Evolutionary conservation across 1,140 invertebrate genomes (phyloP).

Genomic region (Bilobella aurantiaca): DNA sequence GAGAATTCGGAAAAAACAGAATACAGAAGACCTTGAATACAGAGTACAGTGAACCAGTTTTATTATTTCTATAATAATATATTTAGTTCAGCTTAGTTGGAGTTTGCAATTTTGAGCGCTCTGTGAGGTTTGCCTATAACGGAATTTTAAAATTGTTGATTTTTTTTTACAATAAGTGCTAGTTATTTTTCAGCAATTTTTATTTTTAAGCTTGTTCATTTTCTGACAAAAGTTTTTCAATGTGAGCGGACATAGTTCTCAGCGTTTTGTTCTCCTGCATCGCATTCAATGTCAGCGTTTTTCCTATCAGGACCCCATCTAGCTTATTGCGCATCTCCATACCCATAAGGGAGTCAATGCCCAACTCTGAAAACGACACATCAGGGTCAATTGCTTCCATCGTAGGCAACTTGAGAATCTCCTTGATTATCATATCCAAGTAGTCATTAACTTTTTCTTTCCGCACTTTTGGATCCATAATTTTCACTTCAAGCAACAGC

Average conservation of each 20-base stretch:
- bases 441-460: neutral
- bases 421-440: neutral
- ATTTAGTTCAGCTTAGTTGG: too few species aligned
- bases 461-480: neutral
- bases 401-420: conserved; percentile 12
- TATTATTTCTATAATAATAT: too few species aligned
- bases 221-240: conserved; percentile 11
- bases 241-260: conserved; percentile 5
- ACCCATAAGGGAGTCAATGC: conserved; percentile 16
- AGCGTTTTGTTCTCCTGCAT: conserved; percentile 15
- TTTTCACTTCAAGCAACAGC: neutral
- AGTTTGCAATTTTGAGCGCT: too few species aligned
- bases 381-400: conserved; percentile 10
- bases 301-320: conserved; percentile 10
- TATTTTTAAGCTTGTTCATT: neutral
- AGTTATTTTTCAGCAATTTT: too few species aligned
- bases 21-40: too few species aligned
- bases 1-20: too few species aligned
- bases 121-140: too few species aligned
- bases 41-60: too few species aligned
- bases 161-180: too few species aligned
- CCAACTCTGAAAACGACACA: conserved; percentile 16
- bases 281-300: conserved; percentile 9
- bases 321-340: conserved; percentile 18
- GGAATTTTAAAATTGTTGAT: too few species aligned